Conservation (phyloP, 2,797 vertebrate genomes). For the Micromesistius poutassou region DNA sequence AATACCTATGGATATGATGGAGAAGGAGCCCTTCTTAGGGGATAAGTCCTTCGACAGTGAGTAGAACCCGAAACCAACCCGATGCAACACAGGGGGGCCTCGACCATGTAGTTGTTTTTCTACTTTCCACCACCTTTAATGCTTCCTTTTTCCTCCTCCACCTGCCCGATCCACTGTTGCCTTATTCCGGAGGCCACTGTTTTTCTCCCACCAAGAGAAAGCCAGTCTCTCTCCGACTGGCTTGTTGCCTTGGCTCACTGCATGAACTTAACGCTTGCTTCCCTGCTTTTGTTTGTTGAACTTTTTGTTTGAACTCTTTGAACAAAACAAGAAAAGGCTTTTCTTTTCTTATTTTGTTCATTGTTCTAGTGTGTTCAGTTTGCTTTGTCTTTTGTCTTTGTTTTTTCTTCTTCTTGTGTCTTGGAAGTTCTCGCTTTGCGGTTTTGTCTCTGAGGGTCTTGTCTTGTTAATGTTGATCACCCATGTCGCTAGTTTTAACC, state of each 20-base stretch:
- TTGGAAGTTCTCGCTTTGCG: background rate
- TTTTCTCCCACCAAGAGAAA: background rate
- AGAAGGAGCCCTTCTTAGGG: conserved; percentile 97
- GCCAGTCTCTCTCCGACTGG: background rate
- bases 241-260: background rate
- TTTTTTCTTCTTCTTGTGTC: background rate
- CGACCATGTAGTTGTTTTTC: background rate
- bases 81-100: background rate
- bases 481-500: background rate
- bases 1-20: conserved; percentile 99
- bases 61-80: conserved; percentile 76
- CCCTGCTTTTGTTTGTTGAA: conserved; percentile 1
- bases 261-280: background rate
- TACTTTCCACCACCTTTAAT: background rate
- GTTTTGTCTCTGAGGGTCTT: background rate
- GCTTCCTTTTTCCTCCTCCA: background rate
- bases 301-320: background rate
- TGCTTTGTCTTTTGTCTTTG: background rate
- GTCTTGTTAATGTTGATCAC: background rate
- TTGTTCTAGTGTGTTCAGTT: background rate
- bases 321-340: background rate
- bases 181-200: background rate
- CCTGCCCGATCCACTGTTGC: background rate
- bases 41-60: conserved; percentile 96
- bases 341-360: background rate